Evolutionary conservation across 2,797 vertebrate species (phyloP).

Genomic region (Jordanella pulchra): DNA sequence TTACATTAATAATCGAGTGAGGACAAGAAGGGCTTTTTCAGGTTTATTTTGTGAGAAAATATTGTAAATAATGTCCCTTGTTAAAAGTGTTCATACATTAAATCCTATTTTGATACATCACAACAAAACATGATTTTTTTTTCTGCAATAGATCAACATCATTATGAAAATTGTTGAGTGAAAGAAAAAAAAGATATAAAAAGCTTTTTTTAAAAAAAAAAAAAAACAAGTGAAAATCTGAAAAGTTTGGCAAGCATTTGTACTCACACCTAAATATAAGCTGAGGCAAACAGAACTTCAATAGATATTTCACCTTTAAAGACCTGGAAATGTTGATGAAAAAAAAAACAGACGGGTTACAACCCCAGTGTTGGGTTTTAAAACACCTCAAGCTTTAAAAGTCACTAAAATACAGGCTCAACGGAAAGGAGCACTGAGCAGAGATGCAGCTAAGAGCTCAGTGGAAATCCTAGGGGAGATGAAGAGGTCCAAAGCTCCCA

Average conservation of each 20-base stretch:
- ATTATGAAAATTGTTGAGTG: neutral
- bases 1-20: slow-evolving; percentile 31
- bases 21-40: slow-evolving; percentile 1
- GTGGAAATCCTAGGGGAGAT: neutral
- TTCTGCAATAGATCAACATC: neutral
- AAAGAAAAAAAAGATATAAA: neutral
- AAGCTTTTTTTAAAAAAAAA: no score
- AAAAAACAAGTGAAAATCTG: neutral
- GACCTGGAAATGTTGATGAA: neutral
- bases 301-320: neutral
- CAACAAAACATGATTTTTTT: neutral
- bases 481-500: neutral
- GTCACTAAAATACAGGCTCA: neutral
- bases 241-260: neutral
- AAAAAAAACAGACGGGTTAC: no score
- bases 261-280: neutral
- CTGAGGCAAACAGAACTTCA: neutral
- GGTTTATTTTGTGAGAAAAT: slow-evolving; percentile 11
- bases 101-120: neutral
- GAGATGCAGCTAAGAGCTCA: neutral
- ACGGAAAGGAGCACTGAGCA: neutral
- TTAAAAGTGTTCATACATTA: neutral
- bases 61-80: neutral
- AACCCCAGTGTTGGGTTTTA: neutral
- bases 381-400: neutral